Evolutionary conservation across 2,888 invertebrate genomes (phyloP).

Genomic region (Athrips mouffetella): DNA sequence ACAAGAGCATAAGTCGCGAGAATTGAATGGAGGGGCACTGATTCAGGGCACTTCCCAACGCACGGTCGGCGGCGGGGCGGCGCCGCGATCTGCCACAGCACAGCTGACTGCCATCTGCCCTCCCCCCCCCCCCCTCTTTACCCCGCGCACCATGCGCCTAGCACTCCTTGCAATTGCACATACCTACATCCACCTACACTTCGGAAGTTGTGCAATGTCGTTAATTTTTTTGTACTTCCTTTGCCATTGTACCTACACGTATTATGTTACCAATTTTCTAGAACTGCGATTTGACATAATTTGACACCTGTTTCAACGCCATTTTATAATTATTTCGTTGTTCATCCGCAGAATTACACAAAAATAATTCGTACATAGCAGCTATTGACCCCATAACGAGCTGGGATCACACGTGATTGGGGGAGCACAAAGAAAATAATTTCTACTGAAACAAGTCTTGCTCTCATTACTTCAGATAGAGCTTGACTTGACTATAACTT

Average conservation of each 20-base stretch:
- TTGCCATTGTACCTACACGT: slow-evolving; percentile 15
- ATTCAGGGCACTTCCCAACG: slow-evolving; percentile 71
- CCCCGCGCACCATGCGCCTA: slow-evolving; percentile 46
- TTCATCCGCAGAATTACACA: slow-evolving; percentile 11
- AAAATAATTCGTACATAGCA: slow-evolving; percentile 52
- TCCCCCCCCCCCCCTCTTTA: slow-evolving; percentile 37
- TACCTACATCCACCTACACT: slow-evolving; percentile 27
- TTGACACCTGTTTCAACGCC: background rate
- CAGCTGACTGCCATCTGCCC: slow-evolving; percentile 71
- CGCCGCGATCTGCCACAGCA: slow-evolving; percentile 64
- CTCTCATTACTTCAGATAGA: too few species aligned
- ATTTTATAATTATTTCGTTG: background rate
- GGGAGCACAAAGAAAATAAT: slow-evolving; percentile 49
- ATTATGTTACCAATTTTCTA: slow-evolving; percentile 1
- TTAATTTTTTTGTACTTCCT: slow-evolving; percentile 13
- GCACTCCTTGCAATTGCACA: slow-evolving; percentile 44
- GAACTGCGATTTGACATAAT: slow-evolving; percentile 22
- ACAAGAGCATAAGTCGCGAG: slow-evolving; percentile 32
- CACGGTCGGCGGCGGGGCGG: slow-evolving; percentile 38
- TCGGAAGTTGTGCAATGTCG: slow-evolving; percentile 6
- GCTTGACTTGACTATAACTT: too few species aligned
- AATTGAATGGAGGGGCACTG: slow-evolving; percentile 50
- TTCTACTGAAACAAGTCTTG: background rate
- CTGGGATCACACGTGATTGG: slow-evolving; percentile 71
- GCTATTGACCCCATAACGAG: slow-evolving; percentile 75